Percentiles rank a stretch among this genome's conserved stretches.
Conservation (phyloP, 2,888 invertebrate genomes). For the Monoplex corrugatus region DNA sequence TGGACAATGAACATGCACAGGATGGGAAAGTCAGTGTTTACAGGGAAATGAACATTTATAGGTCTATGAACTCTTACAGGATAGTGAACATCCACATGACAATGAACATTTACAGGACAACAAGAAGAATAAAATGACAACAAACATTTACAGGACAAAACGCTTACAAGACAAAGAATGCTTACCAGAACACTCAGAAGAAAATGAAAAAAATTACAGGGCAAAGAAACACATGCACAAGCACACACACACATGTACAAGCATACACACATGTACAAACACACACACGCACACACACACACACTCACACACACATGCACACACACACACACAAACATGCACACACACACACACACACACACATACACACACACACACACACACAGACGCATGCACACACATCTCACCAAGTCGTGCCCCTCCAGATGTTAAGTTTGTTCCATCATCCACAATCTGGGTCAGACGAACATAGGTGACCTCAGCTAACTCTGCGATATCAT, state of each 20-base stretch:
- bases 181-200: too few species aligned
- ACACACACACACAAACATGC: conserved; percentile 3
- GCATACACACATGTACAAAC: neutral
- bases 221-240: neutral
- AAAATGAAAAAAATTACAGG: too few species aligned
- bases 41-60: too few species aligned
- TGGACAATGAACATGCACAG: too few species aligned
- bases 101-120: too few species aligned
- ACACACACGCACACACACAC: neutral
- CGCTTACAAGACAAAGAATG: too few species aligned
- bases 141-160: neutral
- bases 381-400: too few species aligned
- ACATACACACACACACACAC: neutral
- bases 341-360: neutral
- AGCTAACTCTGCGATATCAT: conserved; percentile 74
- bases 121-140: too few species aligned
- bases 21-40: too few species aligned
- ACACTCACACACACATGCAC: neutral
- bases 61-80: too few species aligned
- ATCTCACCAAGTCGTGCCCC: conserved; percentile 76
- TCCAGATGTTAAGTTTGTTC: conserved; percentile 66
- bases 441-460: conserved; percentile 69
- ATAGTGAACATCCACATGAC: too few species aligned
- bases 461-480: conserved; percentile 77
- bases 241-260: neutral